A percentile compares a stretch with the other conserved stretches of the same genome.
Evolutionary conservation across 2,113 vertebrate genomes (phyloP).

Genomic region (Oxygymnocypris stewartii): DNA sequence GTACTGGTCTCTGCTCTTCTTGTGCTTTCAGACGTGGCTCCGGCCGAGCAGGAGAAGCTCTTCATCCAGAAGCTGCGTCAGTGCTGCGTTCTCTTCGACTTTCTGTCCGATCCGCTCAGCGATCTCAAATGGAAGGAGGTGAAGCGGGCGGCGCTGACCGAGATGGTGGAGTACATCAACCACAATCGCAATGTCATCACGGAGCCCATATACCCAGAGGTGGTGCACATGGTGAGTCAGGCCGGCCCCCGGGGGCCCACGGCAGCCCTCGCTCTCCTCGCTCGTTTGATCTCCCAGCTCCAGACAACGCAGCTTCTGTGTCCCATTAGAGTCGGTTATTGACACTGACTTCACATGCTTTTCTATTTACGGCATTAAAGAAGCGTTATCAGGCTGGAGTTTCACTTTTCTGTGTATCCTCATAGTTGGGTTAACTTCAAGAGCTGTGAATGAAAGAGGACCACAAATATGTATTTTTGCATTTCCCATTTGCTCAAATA

Average conservation of each 20-base stretch:
- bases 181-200: slow-evolving; percentile 97
- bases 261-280: neutral
- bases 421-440: neutral
- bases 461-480: too few relatives aligned
- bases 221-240: slow-evolving; percentile 94
- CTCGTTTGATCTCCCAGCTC: neutral
- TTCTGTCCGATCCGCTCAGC: slow-evolving; percentile 95
- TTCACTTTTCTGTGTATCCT: too few relatives aligned
- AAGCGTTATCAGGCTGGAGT: neutral
- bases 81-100: slow-evolving; percentile 98
- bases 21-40: slow-evolving; percentile 84
- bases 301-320: neutral
- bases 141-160: slow-evolving; percentile 93
- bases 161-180: slow-evolving; percentile 98
- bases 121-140: slow-evolving; percentile 99
- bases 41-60: slow-evolving; percentile 97
- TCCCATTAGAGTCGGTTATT: neutral
- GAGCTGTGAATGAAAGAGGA: too few relatives aligned
- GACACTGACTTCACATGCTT: neutral
- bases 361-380: neutral
- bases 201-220: slow-evolving; percentile 95
- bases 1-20: neutral
- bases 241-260: neutral
- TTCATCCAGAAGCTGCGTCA: slow-evolving; percentile 97
- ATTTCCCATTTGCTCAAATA: too few relatives aligned